Percentiles rank a stretch among this genome's conserved stretches.
These are phyloP conservation scores for Drosophila littoralis DNA, from an alignment of 1,140 invertebrate genomes.

Conservation along the genomic window DNA sequence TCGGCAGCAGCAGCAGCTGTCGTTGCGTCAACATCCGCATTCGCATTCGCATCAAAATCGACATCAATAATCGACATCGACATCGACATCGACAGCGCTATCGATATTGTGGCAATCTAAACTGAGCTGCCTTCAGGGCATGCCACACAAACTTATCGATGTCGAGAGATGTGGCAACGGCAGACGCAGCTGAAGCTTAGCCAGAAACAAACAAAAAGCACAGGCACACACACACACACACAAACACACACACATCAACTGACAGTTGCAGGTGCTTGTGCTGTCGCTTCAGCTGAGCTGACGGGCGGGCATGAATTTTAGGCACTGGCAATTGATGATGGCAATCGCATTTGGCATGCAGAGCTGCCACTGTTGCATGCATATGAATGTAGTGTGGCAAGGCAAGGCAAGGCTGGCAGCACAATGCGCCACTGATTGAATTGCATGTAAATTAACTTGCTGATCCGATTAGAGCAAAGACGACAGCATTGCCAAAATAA, in stretches of 20 bases:
- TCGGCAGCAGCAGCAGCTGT: conserved; percentile 15
- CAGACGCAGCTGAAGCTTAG: background rate
- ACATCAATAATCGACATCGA: conserved; percentile 2
- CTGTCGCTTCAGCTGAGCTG: background rate
- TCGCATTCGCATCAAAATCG: conserved; percentile 15
- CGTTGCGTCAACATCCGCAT: too few species aligned
- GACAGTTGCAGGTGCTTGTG: conserved; percentile 21
- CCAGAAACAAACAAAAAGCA: conserved; percentile 11
- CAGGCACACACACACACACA: background rate
- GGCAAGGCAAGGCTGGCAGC: conserved; percentile 17
- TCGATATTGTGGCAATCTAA: conserved; percentile 40
- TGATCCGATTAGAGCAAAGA: conserved; percentile 71
- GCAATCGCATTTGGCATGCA: conserved; percentile 34
- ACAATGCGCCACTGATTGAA: conserved; percentile 78
- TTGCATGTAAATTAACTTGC: conserved; percentile 81
- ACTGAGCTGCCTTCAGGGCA: conserved; percentile 21
- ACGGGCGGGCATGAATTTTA: conserved; percentile 8
- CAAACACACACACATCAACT: background rate
- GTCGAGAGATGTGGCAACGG: background rate
- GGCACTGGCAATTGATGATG: conserved; percentile 45
- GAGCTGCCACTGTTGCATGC: conserved; percentile 62
- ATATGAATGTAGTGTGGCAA: conserved; percentile 18
- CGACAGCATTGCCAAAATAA: conserved; percentile 53
- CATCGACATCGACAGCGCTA: conserved; percentile 26
- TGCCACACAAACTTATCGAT: conserved; percentile 39